Conservation (phyloP, 2,797 vertebrate species). For the Melanotaenia maccullochi region DNA sequence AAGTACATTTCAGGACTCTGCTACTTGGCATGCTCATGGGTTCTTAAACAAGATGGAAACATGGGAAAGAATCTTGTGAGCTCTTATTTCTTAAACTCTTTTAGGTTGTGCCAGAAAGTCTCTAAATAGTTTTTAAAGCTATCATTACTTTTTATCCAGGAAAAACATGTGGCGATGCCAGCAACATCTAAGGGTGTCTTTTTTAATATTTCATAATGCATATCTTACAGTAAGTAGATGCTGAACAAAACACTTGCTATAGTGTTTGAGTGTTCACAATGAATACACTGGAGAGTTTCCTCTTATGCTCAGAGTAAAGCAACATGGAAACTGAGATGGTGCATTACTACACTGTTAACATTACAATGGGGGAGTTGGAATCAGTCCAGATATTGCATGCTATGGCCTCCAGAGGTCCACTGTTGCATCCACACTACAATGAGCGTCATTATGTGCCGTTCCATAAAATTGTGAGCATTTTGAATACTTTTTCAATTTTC, state of each 20-base stretch:
- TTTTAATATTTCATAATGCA: constrained; percentile 66
- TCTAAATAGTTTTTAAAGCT: constrained; percentile 72
- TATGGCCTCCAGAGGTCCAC: constrained; percentile 55
- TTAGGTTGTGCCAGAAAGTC: constrained; percentile 67
- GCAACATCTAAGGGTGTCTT: constrained; percentile 45
- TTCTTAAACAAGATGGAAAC: constrained; percentile 75
- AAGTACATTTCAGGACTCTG: constrained; percentile 57
- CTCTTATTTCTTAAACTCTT: constrained; percentile 49
- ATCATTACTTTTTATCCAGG: constrained; percentile 75
- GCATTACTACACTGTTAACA: constrained; percentile 29
- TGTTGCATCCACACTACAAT: constrained; percentile 46
- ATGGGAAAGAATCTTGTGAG: constrained; percentile 61
- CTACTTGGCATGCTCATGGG: constrained; percentile 60
- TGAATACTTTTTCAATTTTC: constrained; percentile 68
- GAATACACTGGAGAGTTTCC: constrained; percentile 29
- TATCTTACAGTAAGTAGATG: constrained; percentile 43
- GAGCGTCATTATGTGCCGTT: constrained; percentile 59
- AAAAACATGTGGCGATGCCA: constrained; percentile 63
- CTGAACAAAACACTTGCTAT: constrained; percentile 28
- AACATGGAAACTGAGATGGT: constrained; percentile 17
- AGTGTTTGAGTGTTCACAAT: constrained; percentile 42
- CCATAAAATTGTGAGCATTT: constrained; percentile 64
- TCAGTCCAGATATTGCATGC: constrained; percentile 63
- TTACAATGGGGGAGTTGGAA: constrained; percentile 39
- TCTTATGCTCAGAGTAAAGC: constrained; percentile 23